phyloP scores from a whole-genome alignment of 2,113 vertebrate species.

The Callorhinus ursinus region DNA sequence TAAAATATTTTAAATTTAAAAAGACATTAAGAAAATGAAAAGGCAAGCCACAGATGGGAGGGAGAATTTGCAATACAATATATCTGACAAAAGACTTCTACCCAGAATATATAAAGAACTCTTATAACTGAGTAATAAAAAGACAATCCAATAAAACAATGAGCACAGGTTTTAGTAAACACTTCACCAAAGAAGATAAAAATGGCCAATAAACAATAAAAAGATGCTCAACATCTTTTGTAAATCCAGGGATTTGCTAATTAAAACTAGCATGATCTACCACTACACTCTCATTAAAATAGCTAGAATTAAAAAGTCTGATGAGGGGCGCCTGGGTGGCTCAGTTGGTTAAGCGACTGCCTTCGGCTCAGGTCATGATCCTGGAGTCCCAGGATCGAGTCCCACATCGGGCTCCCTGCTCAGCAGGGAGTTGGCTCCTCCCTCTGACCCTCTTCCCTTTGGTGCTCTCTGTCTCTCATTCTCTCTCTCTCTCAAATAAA shows the following conservation, averaged over 20 bases:
- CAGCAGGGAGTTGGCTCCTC: too few relatives aligned
- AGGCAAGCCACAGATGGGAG: background rate
- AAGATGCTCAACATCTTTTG: conserved; percentile 22
- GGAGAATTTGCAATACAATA: background rate
- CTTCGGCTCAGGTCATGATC: too few relatives aligned
- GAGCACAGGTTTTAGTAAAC: conserved; percentile 26
- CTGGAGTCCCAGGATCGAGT: too few relatives aligned
- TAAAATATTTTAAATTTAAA: background rate
- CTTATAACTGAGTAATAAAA: background rate
- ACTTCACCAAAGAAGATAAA: conserved; percentile 21
- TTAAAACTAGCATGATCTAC: background rate
- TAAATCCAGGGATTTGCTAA: background rate
- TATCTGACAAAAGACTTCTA: background rate
- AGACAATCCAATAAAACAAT: background rate
- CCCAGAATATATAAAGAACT: background rate
- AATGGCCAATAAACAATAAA: background rate
- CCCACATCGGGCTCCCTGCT: too few relatives aligned
- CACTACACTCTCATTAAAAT: background rate
- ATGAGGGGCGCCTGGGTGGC: too few relatives aligned
- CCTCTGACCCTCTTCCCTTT: too few relatives aligned
- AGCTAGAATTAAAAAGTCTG: background rate
- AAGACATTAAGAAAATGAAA: background rate
- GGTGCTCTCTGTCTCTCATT: too few relatives aligned
- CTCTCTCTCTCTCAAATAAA: too few relatives aligned
- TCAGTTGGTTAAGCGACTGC: too few relatives aligned